A percentile compares a stretch with the other conserved stretches of the same genome.
Evolutionary conservation across 2,888 invertebrate genomes (phyloP).

Genomic region (Alloplasta piceator): DNA sequence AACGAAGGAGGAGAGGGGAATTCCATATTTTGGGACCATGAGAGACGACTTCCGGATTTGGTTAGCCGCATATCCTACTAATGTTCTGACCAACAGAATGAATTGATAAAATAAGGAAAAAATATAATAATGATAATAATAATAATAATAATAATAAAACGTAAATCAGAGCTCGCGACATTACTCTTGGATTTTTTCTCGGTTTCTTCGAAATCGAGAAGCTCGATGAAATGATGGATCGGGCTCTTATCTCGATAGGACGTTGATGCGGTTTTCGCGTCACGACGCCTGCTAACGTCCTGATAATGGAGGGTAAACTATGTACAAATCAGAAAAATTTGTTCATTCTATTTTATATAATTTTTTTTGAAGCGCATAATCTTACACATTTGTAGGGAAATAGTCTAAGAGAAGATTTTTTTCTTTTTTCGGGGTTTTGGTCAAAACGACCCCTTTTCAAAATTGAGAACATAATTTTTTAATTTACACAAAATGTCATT

Average conservation of each 20-base stretch:
- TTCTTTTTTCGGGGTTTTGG: too few species aligned
- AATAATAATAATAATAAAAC: too few species aligned
- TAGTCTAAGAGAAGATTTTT: too few species aligned
- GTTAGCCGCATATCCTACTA: slow-evolving; percentile 62
- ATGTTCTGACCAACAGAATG: not conserved
- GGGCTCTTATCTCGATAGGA: slow-evolving; percentile 59
- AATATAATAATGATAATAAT: too few species aligned
- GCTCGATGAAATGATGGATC: slow-evolving; percentile 5
- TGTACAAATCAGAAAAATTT: not conserved
- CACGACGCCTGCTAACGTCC: slow-evolving; percentile 34
- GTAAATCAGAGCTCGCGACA: not conserved
- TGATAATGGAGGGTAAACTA: slow-evolving; percentile 37
- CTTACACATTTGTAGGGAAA: too few species aligned
- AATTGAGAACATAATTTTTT: too few species aligned
- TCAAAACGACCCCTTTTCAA: too few species aligned
- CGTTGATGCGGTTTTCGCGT: slow-evolving; percentile 55
- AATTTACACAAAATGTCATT: too few species aligned
- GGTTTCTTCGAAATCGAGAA: slow-evolving; percentile 19
- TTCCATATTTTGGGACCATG: slow-evolving; percentile 24
- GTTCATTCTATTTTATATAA: too few species aligned
- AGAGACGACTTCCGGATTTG: slow-evolving; percentile 58
- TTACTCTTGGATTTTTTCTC: slow-evolving; percentile 1
- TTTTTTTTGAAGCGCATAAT: too few species aligned
- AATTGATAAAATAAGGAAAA: slow-evolving; percentile 11
- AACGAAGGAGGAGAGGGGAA: slow-evolving; percentile 1